These are phyloP conservation scores for Marmota monax DNA, from an alignment of 2,113 vertebrate species.

Conservation along the genomic window DNA sequence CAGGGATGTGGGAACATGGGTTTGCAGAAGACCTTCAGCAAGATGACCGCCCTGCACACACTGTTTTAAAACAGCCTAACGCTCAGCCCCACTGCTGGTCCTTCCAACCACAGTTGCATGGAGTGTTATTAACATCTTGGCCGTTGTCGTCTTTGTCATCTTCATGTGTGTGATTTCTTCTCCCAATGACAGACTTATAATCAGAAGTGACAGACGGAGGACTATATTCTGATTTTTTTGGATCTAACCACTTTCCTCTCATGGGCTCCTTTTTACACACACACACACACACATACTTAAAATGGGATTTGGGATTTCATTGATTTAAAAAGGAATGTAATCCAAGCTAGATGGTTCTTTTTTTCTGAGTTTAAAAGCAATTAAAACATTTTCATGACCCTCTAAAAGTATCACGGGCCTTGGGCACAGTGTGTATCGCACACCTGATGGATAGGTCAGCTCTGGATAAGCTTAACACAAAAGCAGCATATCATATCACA, in stretches of 20 bases:
- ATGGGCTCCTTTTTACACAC: neutral
- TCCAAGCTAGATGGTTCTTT: neutral
- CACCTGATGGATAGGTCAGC: neutral
- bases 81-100: neutral
- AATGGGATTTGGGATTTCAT: neutral
- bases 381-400: neutral
- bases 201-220: conserved; percentile 70
- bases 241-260: neutral
- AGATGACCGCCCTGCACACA: neutral
- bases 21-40: conserved; percentile 8
- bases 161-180: conserved; percentile 14
- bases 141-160: neutral
- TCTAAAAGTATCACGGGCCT: neutral
- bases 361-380: conserved; percentile 43
- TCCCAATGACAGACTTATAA: conserved; percentile 59
- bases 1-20: neutral
- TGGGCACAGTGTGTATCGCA: neutral
- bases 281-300: neutral
- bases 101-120: conserved; percentile 17
- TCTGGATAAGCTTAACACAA: neutral
- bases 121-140: conserved; percentile 50
- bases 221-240: neutral
- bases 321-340: conserved; percentile 48
- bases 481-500: conserved; percentile 43
- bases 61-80: neutral